Percentiles rank a stretch among this genome's conserved stretches.
Conservation (phyloP, 2,888 invertebrate genomes). For the Tanypteryx hageni region DNA sequence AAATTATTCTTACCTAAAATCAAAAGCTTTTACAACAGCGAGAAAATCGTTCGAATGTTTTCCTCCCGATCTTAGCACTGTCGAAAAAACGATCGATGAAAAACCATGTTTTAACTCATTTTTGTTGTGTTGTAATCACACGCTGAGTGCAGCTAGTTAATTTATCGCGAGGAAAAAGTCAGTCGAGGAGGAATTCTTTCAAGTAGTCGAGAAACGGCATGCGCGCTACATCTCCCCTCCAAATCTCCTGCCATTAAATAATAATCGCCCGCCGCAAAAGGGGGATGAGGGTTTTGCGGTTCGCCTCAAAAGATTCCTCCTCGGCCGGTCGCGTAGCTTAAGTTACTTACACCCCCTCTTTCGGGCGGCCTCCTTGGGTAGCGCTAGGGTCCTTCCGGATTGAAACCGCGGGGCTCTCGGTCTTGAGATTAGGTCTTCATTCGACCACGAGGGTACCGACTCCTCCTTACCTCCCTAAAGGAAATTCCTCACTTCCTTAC, state of each 20-base stretch:
- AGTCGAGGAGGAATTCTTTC: too few species aligned
- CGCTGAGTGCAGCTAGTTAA: too few species aligned
- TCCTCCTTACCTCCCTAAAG: background rate
- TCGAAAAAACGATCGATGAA: too few species aligned
- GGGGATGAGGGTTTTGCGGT: slow-evolving; percentile 33
- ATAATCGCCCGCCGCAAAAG: slow-evolving; percentile 19
- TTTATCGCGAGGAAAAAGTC: too few species aligned
- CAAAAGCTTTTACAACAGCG: too few species aligned
- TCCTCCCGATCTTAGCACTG: too few species aligned
- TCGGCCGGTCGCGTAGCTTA: slow-evolving; percentile 19
- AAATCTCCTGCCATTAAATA: slow-evolving; percentile 41
- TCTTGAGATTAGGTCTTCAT: slow-evolving; percentile 46
- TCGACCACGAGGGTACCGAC: background rate
- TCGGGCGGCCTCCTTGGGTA: slow-evolving; percentile 10
- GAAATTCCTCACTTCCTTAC: background rate
- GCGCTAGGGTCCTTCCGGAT: slow-evolving; percentile 33
- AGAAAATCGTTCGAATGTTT: too few species aligned
- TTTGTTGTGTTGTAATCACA: too few species aligned
- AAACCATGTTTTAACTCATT: too few species aligned
- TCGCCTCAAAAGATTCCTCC: slow-evolving; percentile 42
- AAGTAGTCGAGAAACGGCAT: too few species aligned
- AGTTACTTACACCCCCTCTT: background rate
- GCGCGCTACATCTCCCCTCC: background rate
- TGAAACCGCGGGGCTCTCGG: slow-evolving; percentile 19
- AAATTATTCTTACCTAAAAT: too few species aligned